Base-by-base conservation (phyloP, 2,888 invertebrate species). In the Pseudoips prasinana region DNA sequence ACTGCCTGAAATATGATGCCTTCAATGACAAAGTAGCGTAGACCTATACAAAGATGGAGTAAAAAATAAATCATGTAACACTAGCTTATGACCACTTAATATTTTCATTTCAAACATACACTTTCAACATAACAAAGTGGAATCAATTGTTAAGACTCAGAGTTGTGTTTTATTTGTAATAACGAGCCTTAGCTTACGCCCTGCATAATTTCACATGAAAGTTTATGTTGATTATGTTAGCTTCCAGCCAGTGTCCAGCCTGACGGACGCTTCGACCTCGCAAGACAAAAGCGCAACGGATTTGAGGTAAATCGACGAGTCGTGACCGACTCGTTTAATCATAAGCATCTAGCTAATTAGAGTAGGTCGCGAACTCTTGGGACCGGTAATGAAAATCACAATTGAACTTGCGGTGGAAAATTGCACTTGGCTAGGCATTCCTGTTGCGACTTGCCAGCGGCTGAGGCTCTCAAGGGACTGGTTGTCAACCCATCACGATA, bases 291-390 rank as follows among this genome's bases (percentile, higher is more conserved):
- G 72, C 77, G 66, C 75, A 68, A 72, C 70, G 69, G 70, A 73
- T 80, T 83, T 70, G 73, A 79, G 72, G 76, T 81, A 87, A 87
- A 87, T 85, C 78, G 85, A 70, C 59, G 59, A 77, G 64, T 86
- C 87, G 86, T 88, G 87, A 86, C 80, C 65, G 61, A 64, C 70
- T 73, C 73, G 75, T 86, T 86, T 84, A 82, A 86, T 87, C 77
- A 86, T 84, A 85, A 87, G 77, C 76, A 84, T 84, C 81, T 73
- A 71, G 79, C 74, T 86, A 88, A 88, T 88, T 87, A 87, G 81
- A 86, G 73, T 83, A 80, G 84, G 82, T 83, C 80, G 79, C 76
- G 80, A 84, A 81, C 82, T 81, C 68, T 58, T 69, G 76, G 66
- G 79, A 80, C 73, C 74, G 58, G 76, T 86, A 85, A 86, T 84